Evolutionary conservation across 2,888 invertebrate species (phyloP).

Genomic region (Synanthedon andrenaeformis): DNA sequence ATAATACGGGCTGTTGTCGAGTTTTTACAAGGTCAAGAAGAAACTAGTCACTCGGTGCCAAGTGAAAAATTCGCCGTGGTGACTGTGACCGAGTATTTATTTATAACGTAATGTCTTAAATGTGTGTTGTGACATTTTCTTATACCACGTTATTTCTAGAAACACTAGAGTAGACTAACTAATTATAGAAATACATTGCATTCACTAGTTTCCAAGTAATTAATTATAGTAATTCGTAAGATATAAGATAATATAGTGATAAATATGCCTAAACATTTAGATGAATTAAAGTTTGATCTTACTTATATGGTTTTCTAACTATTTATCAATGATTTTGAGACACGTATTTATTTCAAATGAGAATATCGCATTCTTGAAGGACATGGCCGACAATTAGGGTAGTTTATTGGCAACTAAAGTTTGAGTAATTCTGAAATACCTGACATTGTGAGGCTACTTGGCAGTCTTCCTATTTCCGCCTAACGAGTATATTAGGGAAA

Average conservation of each 20-base stretch:
- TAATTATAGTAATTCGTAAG: background rate
- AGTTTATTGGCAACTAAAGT: conserved; percentile 9
- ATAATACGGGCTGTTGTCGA: conserved; percentile 36
- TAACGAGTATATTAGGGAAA: conserved; percentile 8
- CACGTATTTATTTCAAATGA: background rate
- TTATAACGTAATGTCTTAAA: conserved; percentile 32
- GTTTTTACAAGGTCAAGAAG: conserved; percentile 48
- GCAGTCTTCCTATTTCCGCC: conserved; percentile 39
- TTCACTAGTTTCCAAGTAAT: background rate
- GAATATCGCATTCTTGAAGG: background rate
- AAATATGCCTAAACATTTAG: too few species aligned
- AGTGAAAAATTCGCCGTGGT: conserved; percentile 39
- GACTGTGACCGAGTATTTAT: conserved; percentile 36
- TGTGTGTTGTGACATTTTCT: conserved; percentile 25
- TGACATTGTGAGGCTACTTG: conserved; percentile 50
- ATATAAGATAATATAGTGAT: too few species aligned
- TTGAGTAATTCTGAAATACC: conserved; percentile 39
- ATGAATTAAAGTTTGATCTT: too few species aligned
- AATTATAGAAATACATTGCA: background rate
- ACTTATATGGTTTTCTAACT: background rate
- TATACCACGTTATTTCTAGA: conserved; percentile 29
- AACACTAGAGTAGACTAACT: conserved; percentile 15
- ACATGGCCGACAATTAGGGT: background rate
- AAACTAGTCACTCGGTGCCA: conserved; percentile 43
- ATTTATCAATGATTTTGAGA: background rate